A percentile compares a stretch with the other conserved stretches of the same genome.
Evolutionary conservation across 2,888 invertebrate genomes (phyloP).

Genomic region (Polia nebulosa): DNA sequence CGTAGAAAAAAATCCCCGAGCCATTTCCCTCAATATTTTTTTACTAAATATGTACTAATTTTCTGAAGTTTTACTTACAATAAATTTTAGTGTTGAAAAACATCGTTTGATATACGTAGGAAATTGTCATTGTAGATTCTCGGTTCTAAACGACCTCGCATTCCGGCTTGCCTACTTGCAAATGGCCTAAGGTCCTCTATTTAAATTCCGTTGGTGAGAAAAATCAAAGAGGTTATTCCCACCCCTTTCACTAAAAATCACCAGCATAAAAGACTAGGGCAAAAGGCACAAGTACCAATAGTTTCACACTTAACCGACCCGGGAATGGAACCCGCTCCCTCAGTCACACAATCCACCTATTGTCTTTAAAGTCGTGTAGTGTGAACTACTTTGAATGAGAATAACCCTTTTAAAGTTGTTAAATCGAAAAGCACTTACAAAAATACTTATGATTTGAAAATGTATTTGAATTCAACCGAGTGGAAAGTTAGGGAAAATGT

Average conservation of each 20-base stretch:
- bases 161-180: no score
- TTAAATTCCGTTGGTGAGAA: not conserved
- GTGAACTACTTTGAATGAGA: conserved; percentile 41
- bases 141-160: no score
- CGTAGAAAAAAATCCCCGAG: no score
- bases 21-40: no score
- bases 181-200: not conserved
- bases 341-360: conserved; percentile 33
- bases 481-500: not conserved
- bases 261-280: not conserved
- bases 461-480: conserved; percentile 12
- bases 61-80: no score
- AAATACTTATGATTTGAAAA: conserved; percentile 1
- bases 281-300: conserved; percentile 26
- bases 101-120: no score
- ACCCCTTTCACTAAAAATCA: conserved; percentile 16
- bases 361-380: conserved; percentile 50
- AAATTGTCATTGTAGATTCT: no score
- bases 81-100: no score
- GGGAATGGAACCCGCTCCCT: conserved; percentile 47
- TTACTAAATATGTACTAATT: no score
- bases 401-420: conserved; percentile 28
- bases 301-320: conserved; percentile 44
- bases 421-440: conserved; percentile 15
- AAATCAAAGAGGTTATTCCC: not conserved